Conservation (phyloP, 2,113 vertebrate species). For the Nesoenas mayeri region DNA sequence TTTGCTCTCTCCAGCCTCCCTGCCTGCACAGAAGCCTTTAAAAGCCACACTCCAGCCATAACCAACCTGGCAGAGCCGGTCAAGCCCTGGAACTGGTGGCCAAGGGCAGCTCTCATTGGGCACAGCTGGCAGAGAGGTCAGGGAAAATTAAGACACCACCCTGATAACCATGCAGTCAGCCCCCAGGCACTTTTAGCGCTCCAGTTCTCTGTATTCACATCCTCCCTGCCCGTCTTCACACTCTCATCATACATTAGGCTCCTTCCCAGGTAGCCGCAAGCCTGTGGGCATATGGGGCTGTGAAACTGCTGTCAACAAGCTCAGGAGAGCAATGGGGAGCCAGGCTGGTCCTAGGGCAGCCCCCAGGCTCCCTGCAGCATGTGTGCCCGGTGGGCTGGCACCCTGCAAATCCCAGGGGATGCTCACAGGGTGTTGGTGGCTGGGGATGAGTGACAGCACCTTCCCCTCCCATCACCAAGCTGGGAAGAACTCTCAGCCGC, state of each 20-base stretch:
- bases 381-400: accelerated
- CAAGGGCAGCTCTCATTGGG: background rate
- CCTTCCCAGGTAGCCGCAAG: background rate
- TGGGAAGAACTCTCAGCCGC: background rate
- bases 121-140: background rate
- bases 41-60: background rate
- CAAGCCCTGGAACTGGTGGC: background rate
- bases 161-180: background rate
- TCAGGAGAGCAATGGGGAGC: background rate
- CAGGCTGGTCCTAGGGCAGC: background rate
- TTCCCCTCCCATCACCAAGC: background rate
- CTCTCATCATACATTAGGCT: background rate
- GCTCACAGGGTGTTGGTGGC: accelerated
- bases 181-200: background rate
- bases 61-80: background rate
- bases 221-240: background rate
- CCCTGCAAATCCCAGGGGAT: background rate
- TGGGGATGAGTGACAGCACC: accelerated
- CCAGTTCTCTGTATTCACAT: background rate
- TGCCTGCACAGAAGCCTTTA: background rate
- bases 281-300: background rate
- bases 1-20: background rate
- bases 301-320: background rate
- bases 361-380: background rate
- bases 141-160: background rate